Base-by-base conservation (phyloP, 2,113 vertebrate species). In the Cyanoramphus novaezelandiae region DNA sequence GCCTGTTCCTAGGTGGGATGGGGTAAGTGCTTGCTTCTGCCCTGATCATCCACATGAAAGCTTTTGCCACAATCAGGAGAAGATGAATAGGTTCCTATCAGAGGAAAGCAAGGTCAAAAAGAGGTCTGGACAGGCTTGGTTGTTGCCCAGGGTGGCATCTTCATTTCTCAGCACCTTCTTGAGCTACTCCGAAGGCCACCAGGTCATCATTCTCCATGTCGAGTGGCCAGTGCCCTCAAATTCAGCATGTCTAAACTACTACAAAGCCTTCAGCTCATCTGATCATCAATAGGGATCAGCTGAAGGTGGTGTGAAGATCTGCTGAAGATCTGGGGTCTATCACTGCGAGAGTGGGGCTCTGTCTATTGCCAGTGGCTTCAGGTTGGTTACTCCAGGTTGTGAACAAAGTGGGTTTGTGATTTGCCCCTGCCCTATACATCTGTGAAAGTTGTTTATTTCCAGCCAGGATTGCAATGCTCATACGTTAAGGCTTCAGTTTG, bases 401-500 rank as follows among this genome's bases (percentile, higher is more conserved):
- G 81, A 75, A 93, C 62, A 71, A 84, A 91, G 49, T 6, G 29
- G n/a, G 11, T 68, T 89, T 60, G 70, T 47, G 74, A 53, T 62
- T 86, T 89, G 28, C 57, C 65, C 62, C 79, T 87, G 39, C 65
- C 52, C 50, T 74, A 8, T 55, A 91, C 90, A 91, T 95, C 88
- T 94, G 96, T 77, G 52, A 39, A 69, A 2, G n/a, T 75, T 29
- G 31, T 79, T 89, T 75, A 86, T 91, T 94, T 89, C 77, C 90
- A 95, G 86, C 77, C 88, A 84, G 44, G 27, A 37, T 50, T 72
- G 74, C 33, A 76, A 17, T 0, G 21, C 29, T 95, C 44, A 65
- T 93, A 82, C 67, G 64, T 84, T 82, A 92, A 95, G 41, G 75
- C 37, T 63, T 93, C 91, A 46, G 74, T 94, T 96, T 96, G 95